A percentile compares a stretch with the other conserved stretches of the same genome.
Evolutionary conservation across 2,888 invertebrate genomes (phyloP).

Genomic region (Rhagium mordax): DNA sequence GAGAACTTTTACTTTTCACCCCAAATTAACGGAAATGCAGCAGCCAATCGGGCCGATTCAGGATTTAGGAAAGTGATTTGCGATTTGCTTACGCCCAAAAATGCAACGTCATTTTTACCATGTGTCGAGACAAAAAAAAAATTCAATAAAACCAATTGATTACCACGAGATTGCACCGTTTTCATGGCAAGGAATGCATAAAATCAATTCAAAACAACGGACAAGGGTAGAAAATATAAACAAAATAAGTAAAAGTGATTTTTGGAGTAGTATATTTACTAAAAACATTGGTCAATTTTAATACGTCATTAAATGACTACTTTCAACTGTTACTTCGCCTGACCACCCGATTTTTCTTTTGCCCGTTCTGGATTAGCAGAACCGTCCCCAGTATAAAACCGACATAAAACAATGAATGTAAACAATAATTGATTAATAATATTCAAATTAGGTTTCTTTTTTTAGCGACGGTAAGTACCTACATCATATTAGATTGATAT

Average conservation of each 20-base stretch:
- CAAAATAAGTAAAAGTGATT: slow-evolving; percentile 31
- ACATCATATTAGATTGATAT: slow-evolving; percentile 3
- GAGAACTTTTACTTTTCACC: not conserved
- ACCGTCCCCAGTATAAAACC: not conserved
- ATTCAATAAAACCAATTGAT: not conserved
- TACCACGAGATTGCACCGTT: not conserved
- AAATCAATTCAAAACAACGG: not conserved
- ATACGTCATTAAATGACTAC: slow-evolving; percentile 30
- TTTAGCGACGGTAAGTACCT: slow-evolving; percentile 1
- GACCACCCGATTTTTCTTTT: not conserved
- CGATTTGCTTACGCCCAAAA: slow-evolving; percentile 44
- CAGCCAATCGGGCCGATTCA: not conserved
- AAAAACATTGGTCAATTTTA: slow-evolving; percentile 31
- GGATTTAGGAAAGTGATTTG: slow-evolving; percentile 7
- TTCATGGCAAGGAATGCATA: not conserved
- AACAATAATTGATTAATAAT: slow-evolving; percentile 10
- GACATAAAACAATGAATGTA: not conserved
- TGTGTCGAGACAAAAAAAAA: slow-evolving; percentile 19
- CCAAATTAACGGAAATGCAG: not conserved
- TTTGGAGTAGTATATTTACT: slow-evolving; percentile 11
- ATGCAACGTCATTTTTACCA: slow-evolving; percentile 49
- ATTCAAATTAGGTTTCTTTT: slow-evolving; percentile 14
- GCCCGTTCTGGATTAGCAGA: not conserved
- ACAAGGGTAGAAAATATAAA: not conserved
- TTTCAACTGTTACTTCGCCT: not conserved